Percentiles rank a stretch among this genome's conserved stretches.
Conservation (phyloP, 2,113 vertebrate genomes). For the Ploceus nigricollis region DNA sequence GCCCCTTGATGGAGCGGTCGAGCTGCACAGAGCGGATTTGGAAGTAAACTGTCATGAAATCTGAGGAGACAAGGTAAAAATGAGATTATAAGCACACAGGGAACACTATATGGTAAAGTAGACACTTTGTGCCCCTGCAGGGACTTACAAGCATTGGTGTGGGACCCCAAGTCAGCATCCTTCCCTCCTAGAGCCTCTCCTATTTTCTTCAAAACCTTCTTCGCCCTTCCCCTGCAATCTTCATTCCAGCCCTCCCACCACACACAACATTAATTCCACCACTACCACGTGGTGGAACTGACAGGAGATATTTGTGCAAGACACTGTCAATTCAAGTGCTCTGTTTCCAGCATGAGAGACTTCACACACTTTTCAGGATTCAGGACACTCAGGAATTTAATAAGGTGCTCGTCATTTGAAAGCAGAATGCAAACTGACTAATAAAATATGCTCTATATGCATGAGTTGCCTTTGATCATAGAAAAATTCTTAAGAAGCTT, state of each 20-base stretch:
- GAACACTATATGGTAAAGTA: neutral
- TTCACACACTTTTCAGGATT: neutral
- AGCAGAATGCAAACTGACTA: neutral
- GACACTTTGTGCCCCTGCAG: neutral
- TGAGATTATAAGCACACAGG: neutral
- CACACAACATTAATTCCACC: neutral
- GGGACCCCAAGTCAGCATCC: neutral
- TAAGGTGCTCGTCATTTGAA: neutral
- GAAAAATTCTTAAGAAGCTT: neutral
- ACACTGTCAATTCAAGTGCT: neutral
- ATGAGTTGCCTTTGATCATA: neutral
- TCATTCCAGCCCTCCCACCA: neutral
- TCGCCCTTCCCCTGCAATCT: neutral
- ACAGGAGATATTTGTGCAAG: neutral
- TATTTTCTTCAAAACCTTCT: neutral
- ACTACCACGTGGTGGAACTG: neutral
- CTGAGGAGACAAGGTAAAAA: slow-evolving; percentile 62
- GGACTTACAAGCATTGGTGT: neutral
- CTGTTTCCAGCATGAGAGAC: neutral
- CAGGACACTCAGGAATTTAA: neutral
- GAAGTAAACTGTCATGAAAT: slow-evolving; percentile 99
- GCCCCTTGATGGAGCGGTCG: slow-evolving; percentile 92
- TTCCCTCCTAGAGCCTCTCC: neutral
- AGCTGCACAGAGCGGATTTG: slow-evolving; percentile 94
- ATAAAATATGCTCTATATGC: neutral